Base-by-base conservation (phyloP, 2,888 invertebrate species). In the Cataglyphis livida region DNA sequence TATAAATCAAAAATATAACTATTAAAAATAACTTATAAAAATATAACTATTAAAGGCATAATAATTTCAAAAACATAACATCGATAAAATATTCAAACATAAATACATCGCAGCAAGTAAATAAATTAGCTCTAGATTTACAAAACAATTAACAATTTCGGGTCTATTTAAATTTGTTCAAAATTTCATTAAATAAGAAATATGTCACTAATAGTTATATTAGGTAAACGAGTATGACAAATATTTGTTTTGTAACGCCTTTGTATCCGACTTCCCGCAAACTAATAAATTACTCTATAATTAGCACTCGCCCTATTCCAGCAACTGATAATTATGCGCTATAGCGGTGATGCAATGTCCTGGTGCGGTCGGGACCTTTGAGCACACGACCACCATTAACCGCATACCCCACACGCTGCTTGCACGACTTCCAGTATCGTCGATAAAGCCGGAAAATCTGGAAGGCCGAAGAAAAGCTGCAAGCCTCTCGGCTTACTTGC, bases 251-350 rank as follows among this genome's bases (percentile, higher is more conserved):
- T 83, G 87, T 61, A 48, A 70, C 78, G 78, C 86, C 85, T 84
- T 84, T 83, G 88, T 85, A 82, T 68, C 85, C 65, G 83, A 85
- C 87, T 84, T 87, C n/a, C 76, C 86, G 86, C 83, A 74, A 90
- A 88, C 90, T 90, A 89, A 86, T 90, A 90, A 89, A 85, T 89
- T 90, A 83, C 78, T 82, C 85, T 90, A 88, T 90, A 90, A 90
- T 90, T 90, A 90, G 90, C 90, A 70, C 85, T 81, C 85, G 79
- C 82, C 73, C 85, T 74, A 84, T 83, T 84, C 84, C 84, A 87
- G 81, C 84, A 86, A 85, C 89, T 89, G 89, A 90, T 90, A 90
- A 90, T 90, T 90, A 90, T 88, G 89, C 86, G 76, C 62, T 78
- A 79, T 70, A 78, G 70, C 79, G 84, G 66, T 84, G 83, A 84